These are phyloP conservation scores for Trinectes maculatus DNA, from an alignment of 2,113 vertebrate species.

Conservation along the genomic window DNA sequence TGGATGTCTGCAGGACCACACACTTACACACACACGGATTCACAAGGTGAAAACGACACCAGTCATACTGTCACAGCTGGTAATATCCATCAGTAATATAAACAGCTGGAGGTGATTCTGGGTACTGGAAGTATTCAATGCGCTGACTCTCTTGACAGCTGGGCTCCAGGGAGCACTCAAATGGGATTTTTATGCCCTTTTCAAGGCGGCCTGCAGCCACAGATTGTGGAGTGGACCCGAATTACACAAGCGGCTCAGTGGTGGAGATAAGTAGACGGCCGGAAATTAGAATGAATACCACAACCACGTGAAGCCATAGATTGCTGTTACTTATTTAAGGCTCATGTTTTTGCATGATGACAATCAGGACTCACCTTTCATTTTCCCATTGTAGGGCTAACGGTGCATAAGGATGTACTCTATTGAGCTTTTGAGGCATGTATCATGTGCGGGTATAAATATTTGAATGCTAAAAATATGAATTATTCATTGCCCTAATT, in stretches of 20 bases:
- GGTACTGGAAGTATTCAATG: conserved; percentile 16
- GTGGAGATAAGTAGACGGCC: conserved; percentile 41
- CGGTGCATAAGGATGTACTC: not conserved
- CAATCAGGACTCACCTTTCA: conserved; percentile 23
- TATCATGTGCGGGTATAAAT: conserved; percentile 36
- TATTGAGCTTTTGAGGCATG: conserved; percentile 20
- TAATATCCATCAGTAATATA: conserved; percentile 54
- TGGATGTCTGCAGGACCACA: not conserved
- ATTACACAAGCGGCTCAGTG: conserved; percentile 32
- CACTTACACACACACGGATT: not conserved
- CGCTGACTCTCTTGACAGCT: conserved; percentile 22
- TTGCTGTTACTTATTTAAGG: not conserved
- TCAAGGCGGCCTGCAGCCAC: not conserved
- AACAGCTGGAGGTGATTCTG: conserved; percentile 42
- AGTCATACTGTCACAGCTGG: not conserved
- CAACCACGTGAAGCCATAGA: not conserved
- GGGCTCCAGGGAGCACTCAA: conserved; percentile 19
- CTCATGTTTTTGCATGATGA: not conserved
- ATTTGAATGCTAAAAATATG: conserved; percentile 53
- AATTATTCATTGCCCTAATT: conserved; percentile 74
- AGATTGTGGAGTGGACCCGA: conserved; percentile 33
- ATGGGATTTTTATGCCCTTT: conserved; percentile 24
- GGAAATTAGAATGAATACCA: not conserved
- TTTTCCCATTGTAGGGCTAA: conserved; percentile 16
- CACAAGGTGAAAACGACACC: not conserved